A percentile compares a stretch with the other conserved stretches of the same genome.
These are phyloP conservation scores for Otis tarda DNA, from an alignment of 2,113 vertebrate species.

Conservation along the genomic window DNA sequence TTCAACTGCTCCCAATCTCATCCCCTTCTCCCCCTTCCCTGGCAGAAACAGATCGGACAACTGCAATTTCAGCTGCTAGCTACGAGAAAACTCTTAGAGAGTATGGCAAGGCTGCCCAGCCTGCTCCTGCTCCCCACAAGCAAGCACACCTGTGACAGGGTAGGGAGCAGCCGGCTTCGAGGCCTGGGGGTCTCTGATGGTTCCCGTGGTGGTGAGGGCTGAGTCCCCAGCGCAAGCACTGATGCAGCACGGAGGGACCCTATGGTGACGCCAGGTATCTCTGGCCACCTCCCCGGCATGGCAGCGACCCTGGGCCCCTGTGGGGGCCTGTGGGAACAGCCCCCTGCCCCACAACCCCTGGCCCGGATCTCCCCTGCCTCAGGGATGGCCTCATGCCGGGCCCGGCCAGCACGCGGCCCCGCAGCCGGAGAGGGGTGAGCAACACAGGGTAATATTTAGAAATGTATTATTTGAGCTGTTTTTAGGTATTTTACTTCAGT, in stretches of 20 bases:
- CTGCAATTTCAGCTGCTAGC: neutral
- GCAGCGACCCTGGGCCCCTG: too few species aligned
- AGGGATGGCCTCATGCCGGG: fast-evolving
- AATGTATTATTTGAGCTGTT: fast-evolving
- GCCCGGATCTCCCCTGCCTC: neutral
- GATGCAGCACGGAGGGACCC: neutral
- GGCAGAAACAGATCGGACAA: neutral
- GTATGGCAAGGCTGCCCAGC: neutral
- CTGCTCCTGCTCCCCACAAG: fast-evolving
- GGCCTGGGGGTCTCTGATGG: neutral
- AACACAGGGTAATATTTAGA: fast-evolving
- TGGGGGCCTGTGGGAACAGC: neutral
- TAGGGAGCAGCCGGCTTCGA: too few species aligned
- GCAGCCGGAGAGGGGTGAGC: fast-evolving
- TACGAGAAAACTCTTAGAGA: neutral
- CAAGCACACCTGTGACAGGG: fast-evolving
- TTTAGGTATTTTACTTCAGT: neutral
- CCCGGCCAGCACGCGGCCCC: fast-evolving
- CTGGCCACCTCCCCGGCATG: fast-evolving
- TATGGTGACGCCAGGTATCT: too few species aligned
- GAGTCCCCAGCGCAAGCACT: fast-evolving
- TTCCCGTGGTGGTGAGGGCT: neutral
- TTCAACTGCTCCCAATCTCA: neutral
- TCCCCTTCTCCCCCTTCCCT: neutral
- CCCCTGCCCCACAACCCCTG: too few species aligned